Evolutionary conservation across 2,888 invertebrate species (phyloP).

Genomic region (Ennomos fuscantarius): DNA sequence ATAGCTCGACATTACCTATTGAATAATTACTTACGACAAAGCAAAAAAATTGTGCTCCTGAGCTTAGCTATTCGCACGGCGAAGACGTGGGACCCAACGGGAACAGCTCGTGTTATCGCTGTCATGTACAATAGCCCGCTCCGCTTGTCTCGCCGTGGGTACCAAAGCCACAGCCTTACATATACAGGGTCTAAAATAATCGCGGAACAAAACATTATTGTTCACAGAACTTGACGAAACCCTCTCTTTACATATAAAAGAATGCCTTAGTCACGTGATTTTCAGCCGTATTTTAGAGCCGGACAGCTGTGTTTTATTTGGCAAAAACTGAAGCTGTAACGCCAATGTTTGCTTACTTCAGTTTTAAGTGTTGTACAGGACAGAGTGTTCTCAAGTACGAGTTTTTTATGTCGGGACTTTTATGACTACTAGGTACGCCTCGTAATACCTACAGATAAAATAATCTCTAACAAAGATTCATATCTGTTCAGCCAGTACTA

Average conservation of each 20-base stretch:
- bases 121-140: neutral
- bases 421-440: neutral
- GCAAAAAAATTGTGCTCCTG: too few relatives aligned
- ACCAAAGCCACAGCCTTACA: constrained; percentile 1
- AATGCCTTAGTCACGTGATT: neutral
- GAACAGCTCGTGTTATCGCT: too few relatives aligned
- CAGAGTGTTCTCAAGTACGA: neutral
- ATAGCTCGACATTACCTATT: too few relatives aligned
- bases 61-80: too few relatives aligned
- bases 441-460: too few relatives aligned
- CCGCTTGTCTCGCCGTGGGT: neutral
- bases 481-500: too few relatives aligned
- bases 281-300: neutral
- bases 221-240: constrained; percentile 21
- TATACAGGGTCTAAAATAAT: constrained; percentile 16
- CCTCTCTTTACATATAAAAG: constrained; percentile 20
- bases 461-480: too few relatives aligned
- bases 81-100: too few relatives aligned
- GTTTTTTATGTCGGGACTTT: neutral
- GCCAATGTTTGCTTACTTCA: constrained; percentile 10
- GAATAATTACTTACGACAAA: too few relatives aligned
- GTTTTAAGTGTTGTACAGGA: constrained; percentile 6
- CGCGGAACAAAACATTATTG: constrained; percentile 29
- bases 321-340: neutral
- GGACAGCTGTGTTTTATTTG: neutral